Conservation (phyloP, 2,113 vertebrate species). For the Antechinus stuartii region DNA sequence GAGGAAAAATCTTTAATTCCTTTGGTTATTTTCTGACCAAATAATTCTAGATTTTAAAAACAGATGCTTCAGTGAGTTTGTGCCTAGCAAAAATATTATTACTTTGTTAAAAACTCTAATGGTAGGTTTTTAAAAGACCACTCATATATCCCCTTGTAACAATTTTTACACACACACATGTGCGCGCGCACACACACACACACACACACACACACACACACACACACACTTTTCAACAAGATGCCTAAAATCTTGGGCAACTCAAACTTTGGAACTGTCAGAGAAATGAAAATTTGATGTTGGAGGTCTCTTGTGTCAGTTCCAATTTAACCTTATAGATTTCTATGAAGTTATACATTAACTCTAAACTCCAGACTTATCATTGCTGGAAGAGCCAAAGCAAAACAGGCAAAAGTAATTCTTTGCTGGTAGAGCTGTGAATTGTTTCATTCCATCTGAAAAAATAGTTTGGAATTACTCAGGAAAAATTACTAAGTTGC, state of each 20-base stretch:
- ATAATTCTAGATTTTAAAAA: slow-evolving; percentile 16
- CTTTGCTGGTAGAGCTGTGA: background rate
- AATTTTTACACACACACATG: background rate
- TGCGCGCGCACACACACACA: background rate
- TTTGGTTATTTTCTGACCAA: background rate
- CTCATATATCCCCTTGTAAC: background rate
- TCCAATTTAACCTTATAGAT: background rate
- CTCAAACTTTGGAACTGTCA: background rate
- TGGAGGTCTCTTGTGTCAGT: background rate
- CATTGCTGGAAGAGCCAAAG: background rate
- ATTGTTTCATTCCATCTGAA: background rate
- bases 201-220: background rate
- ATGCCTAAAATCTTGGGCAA: background rate
- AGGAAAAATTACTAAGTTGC: background rate
- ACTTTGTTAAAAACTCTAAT: background rate
- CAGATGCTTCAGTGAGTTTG: background rate
- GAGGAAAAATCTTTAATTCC: background rate
- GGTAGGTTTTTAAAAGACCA: background rate
- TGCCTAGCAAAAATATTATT: background rate
- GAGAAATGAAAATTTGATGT: background rate
- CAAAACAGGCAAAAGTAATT: background rate
- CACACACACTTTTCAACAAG: background rate
- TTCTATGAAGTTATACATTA: background rate
- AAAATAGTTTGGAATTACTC: background rate
- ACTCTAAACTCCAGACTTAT: background rate